Base-by-base conservation (phyloP, 2,113 vertebrate species). In the Colinus virginianus region DNA sequence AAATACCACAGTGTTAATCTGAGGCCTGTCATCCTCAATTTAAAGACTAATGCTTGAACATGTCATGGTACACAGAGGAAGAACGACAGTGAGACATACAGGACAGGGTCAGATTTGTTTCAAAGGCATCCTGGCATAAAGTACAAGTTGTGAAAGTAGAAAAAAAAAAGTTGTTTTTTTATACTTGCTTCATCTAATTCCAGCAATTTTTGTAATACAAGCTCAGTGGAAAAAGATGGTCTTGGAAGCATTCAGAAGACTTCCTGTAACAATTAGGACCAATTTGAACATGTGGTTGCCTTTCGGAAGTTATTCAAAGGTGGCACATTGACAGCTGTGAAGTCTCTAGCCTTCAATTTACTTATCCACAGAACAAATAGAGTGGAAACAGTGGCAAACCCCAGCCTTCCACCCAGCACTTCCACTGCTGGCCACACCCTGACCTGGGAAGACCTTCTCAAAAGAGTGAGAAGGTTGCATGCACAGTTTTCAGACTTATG, bases 241-340 rank as follows among this genome's bases (percentile, higher is more conserved):
- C 88, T 94, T 90, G 95, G 81, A 96, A 92, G 25, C 0, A 7
- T 49, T 66, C 32, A 66, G 72, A 85, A 88, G 74, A 30, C 67
- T 90, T 96, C 88, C 88, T 94, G 92, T 91, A 96, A 95, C 61
- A 93, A 94, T 93, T 87, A 91, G 58, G 62, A 75, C 25, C 51
- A 92, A 90, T 92, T 84, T 86, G 81, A 89, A 87, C n/a, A 86
- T 93, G 94, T 42, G 95, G 94, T 84, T 88, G 83, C 38, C 70
- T 93, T 91, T 86, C 3, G 64, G 82, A 81, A 91, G 84, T 75
- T n/a, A 7, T 90, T 86, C 87, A 94, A 91, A 95, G 94, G 93
- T 93, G 94, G 96, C 87, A 78, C 0, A 10, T 66, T 95, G 90
- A 94, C 91, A 95, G 91, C 77, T 1, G 2, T 26, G 40, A 90